These are phyloP conservation scores for Trachurus trachurus DNA, from an alignment of 2,797 vertebrate species.

Conservation along the genomic window DNA sequence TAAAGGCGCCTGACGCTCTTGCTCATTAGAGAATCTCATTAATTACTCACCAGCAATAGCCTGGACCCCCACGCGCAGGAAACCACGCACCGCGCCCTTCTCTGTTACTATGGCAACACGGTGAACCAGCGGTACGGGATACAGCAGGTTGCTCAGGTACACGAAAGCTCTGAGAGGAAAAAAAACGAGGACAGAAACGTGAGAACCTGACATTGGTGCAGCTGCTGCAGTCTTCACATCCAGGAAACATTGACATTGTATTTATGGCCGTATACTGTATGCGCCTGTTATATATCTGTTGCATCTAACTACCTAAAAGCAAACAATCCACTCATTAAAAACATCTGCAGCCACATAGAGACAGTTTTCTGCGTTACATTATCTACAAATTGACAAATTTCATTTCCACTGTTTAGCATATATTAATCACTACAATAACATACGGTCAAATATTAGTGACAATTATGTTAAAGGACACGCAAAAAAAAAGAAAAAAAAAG, in stretches of 20 bases:
- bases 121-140: conserved; percentile 97
- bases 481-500: conserved; percentile 47
- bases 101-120: conserved; percentile 97
- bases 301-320: conserved; percentile 10
- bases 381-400: conserved; percentile 3
- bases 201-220: conserved; percentile 46
- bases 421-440: conserved; percentile 39
- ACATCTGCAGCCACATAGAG: neutral
- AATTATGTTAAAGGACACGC: conserved; percentile 40
- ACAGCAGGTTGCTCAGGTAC: conserved; percentile 98
- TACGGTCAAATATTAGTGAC: conserved; percentile 61
- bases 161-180: conserved; percentile 92
- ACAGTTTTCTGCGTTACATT: neutral
- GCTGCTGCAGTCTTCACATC: conserved; percentile 9
- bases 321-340: neutral
- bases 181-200: conserved; percentile 19
- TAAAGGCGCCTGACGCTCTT: neutral
- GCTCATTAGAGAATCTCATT: conserved; percentile 53
- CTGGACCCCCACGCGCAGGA: conserved; percentile 97
- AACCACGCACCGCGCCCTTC: conserved; percentile 97
- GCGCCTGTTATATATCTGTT: neutral
- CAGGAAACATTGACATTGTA: neutral
- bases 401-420: conserved; percentile 33
- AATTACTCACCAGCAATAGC: conserved; percentile 94
- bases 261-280: neutral